Base-by-base conservation (phyloP, 2,113 vertebrate species). In the Cathartes aura region DNA sequence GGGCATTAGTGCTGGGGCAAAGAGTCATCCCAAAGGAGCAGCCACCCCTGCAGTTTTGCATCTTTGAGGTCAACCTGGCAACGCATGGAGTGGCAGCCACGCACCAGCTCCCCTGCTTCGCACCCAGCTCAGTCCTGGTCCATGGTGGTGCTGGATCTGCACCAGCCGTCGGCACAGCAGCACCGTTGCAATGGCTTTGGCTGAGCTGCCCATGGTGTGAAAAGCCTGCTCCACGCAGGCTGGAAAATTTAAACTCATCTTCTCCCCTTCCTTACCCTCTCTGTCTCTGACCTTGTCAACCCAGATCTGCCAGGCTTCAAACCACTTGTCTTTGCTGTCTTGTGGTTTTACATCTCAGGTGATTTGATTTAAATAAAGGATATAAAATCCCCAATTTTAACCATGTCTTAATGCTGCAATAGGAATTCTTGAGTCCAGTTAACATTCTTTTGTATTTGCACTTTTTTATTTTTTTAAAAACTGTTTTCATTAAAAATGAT, bases 21-120 rank as follows among this genome's bases (percentile, higher is more conserved):
- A 30, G 42, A 67, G 13, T 6, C 56, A 16, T n/a, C 32, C 42
- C 36, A 56, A n/a, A 43, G 30, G 19, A 71, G n/a, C 45, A 16
- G n/a, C 75, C 75, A 48, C 12, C 32, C 13, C 40, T 43, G 15
- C 34, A n/a, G 30, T 12, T 74, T 29, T 52, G 22, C 11, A 34
- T 23, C 53, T 78, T 19, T 16, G 32, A 79, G 53, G 36, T 55
- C 32, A 43, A 36, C 22, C 3, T 2, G 8, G 45, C 45, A 42
- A 27, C 1, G 1, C 19, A 24, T 1, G 4, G 30, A 59, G 62
- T 10, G 8, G 56, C 30, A 42, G 16, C n/a, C 32, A 7, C 0
- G 1, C 45, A 12, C 40, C 80, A 84, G 34, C 14, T 29, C 23
- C 17, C 16, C 23, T 5, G 6, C 20, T 34, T 11, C 15, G 0